These are phyloP conservation scores for Morphnarchus princeps DNA, from an alignment of 2,113 vertebrate species.

Conservation along the genomic window DNA sequence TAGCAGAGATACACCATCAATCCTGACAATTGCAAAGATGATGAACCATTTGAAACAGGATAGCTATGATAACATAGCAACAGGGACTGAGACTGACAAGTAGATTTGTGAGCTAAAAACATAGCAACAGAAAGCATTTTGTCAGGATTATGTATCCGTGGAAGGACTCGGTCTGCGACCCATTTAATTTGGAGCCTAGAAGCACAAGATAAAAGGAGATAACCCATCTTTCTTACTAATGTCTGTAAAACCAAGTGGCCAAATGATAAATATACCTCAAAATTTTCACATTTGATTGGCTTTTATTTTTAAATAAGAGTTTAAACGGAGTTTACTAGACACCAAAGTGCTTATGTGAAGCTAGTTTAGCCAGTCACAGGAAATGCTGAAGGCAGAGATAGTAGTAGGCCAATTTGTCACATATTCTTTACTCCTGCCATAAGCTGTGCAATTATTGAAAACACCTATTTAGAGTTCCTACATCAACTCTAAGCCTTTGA, in stretches of 20 bases:
- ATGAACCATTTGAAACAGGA: neutral
- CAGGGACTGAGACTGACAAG: neutral
- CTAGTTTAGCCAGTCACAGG: neutral
- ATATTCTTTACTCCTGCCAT: neutral
- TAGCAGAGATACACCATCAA: neutral
- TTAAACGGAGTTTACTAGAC: neutral
- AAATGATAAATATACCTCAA: neutral
- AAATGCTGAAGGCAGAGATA: neutral
- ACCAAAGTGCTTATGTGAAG: neutral
- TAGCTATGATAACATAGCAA: neutral
- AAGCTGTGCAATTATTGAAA: neutral
- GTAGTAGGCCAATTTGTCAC: neutral
- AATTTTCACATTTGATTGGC: neutral
- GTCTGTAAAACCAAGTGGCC: neutral
- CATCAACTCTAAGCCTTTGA: neutral
- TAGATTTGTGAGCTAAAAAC: neutral
- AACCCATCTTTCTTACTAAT: neutral
- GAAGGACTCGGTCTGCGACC: accelerated
- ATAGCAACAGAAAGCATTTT: neutral
- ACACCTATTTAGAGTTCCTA: neutral
- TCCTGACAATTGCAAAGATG: neutral
- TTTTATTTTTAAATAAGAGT: neutral
- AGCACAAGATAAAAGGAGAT: neutral
- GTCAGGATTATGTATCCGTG: neutral
- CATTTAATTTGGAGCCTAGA: neutral